phyloP scores from a whole-genome alignment of 2,113 vertebrate species.

The Saguinus midas region DNA sequence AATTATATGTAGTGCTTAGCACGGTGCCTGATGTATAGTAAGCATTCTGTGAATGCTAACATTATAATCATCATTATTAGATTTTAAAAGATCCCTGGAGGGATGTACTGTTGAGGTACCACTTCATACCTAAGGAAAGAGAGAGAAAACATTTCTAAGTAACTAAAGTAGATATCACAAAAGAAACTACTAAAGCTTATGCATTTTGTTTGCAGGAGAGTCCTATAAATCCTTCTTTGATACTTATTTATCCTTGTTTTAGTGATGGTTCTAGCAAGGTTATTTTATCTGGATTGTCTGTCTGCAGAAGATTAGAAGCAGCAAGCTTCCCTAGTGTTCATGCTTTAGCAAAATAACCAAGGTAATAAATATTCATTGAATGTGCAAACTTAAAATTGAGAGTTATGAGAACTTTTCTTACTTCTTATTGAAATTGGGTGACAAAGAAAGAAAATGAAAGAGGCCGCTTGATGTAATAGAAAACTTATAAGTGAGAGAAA shows the following conservation, averaged over 20 bases:
- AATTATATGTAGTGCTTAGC: not conserved
- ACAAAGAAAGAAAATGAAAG: conserved; percentile 41
- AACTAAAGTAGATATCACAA: not conserved
- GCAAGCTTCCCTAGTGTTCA: not conserved
- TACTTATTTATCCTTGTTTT: not conserved
- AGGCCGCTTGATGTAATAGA: not conserved
- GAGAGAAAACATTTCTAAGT: not conserved
- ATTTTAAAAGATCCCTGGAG: conserved; percentile 22
- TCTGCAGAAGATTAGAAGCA: conserved; percentile 11
- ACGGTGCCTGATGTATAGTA: not conserved
- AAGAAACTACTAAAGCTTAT: not conserved
- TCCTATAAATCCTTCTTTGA: conserved; percentile 9
- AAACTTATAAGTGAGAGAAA: conserved; percentile 35
- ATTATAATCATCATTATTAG: not conserved
- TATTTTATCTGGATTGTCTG: conserved; percentile 7
- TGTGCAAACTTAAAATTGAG: conserved; percentile 24
- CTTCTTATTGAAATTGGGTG: conserved; percentile 29
- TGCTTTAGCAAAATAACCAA: conserved; percentile 45
- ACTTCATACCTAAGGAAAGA: not conserved
- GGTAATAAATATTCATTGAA: conserved; percentile 40
- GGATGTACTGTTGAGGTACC: not conserved
- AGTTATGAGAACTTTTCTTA: conserved; percentile 25
- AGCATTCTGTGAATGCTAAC: conserved; percentile 28
- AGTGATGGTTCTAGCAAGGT: conserved; percentile 12
- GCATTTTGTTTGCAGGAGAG: conserved; percentile 16